These are phyloP conservation scores for Anadara kagoshimensis DNA, from an alignment of 1,140 invertebrate species.

Conservation along the genomic window DNA sequence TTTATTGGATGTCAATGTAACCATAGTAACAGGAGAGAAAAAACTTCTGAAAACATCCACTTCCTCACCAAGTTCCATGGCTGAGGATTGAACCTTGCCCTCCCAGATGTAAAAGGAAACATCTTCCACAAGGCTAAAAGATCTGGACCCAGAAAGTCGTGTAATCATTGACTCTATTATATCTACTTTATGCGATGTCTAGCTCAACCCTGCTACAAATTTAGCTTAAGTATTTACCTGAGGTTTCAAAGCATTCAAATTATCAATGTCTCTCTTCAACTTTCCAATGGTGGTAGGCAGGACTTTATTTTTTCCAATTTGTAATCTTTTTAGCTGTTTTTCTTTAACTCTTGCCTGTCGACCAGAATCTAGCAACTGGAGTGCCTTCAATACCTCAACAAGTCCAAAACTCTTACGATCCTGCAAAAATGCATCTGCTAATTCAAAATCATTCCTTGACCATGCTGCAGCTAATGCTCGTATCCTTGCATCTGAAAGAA, in stretches of 20 bases:
- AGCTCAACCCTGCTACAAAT: constrained; percentile 58
- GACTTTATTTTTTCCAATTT: constrained; percentile 60
- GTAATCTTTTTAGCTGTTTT: constrained; percentile 65
- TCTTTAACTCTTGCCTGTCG: constrained; percentile 61
- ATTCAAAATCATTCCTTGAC: constrained; percentile 65
- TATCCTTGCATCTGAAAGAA: constrained; percentile 63
- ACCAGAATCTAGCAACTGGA: constrained; percentile 66
- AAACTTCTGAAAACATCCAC: no score
- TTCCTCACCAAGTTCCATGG: no score
- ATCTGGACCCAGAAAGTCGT: no score
- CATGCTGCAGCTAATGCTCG: constrained; percentile 67
- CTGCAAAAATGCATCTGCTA: constrained; percentile 60
- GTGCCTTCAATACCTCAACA: constrained; percentile 68
- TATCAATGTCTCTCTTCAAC: constrained; percentile 69
- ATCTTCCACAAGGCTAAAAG: no score
- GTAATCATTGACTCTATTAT: no score
- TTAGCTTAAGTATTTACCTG: constrained; percentile 47
- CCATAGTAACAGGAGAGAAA: no score
- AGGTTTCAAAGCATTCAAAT: constrained; percentile 64
- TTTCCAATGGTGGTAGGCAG: constrained; percentile 61
- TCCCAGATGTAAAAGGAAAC: no score
- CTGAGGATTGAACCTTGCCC: no score
- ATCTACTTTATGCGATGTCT: no score
- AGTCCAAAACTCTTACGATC: constrained; percentile 64
- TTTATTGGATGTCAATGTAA: no score